phyloP scores from a whole-genome alignment of 2,797 vertebrate genomes.

The Arctocebus calabarensis region DNA sequence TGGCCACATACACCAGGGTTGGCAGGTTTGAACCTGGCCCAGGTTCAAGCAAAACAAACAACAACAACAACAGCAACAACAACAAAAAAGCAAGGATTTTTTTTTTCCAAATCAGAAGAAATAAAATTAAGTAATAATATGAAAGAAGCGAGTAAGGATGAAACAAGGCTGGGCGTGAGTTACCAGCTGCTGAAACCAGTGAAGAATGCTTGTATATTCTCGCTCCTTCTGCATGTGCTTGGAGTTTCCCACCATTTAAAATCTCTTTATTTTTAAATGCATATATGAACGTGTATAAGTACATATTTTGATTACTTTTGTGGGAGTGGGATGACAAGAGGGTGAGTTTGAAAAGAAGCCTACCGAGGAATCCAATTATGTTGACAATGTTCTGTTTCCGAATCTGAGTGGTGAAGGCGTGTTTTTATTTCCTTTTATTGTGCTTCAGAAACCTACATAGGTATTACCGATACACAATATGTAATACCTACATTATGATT shows the following conservation, averaged over 20 bases:
- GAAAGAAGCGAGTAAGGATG: not conserved
- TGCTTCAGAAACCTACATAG: not conserved
- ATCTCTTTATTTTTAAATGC: not conserved
- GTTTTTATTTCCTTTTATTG: not conserved
- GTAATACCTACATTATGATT: not conserved
- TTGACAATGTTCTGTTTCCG: not conserved
- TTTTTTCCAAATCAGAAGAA: not conserved
- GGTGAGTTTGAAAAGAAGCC: no score
- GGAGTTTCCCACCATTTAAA: not conserved
- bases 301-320: not conserved
- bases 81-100: not conserved
- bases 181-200: accelerated
- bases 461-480: accelerated
- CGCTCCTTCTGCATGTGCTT: not conserved
- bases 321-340: not conserved
- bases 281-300: accelerated
- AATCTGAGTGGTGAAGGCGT: no score
- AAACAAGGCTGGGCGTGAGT: accelerated
- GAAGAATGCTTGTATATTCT: not conserved
- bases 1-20: no score
- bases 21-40: no score
- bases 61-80: not conserved
- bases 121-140: not conserved
- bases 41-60: no score
- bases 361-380: accelerated